Base-by-base conservation (phyloP, 35 echinoderm and acorn worm species). In the Apostichopus californicus region DNA sequence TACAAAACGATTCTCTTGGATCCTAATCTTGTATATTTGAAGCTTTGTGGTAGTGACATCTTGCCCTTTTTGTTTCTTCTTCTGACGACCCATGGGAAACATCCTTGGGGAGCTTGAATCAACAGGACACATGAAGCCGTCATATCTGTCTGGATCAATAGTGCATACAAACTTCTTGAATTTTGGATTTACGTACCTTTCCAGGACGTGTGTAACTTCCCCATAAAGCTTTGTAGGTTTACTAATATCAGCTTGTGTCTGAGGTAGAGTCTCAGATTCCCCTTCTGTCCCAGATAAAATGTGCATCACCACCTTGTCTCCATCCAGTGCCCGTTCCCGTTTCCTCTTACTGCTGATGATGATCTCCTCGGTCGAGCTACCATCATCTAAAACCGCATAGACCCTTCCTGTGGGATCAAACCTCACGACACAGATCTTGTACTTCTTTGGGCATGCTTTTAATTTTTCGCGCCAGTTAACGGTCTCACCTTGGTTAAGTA, bases 71-170 rank as follows among this genome's bases (percentile, higher is more conserved):
- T 87, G 80, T 7, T 84, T 24, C 18, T 73, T 77, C 63, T 93
- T 86, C 77, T 93, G 90, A 60, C 78, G 79, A 78, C 77, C 79
- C 70, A 80, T 68, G 3, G 87, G 79, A 63, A 92, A 92, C 86
- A 98, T 91, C 80, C 95, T 98, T 17, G 97, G 97, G 46, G 90
- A 96, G 8, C 77, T 94, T 24, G 90, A 82, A 68, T 96, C 95
- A 92, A 98, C 80, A 10, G 97, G 97, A 14, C 94, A 95, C 97
- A 98, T 98, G 17, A 98, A 21, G 73, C 90, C 73, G 59, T 93
- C 78, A 64, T 96, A 75, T 17, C 63, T 98, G 25, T 75, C 78
- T 28, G 86, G 93, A 96, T 98, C 97, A 46, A 98, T 77, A 8
- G 92, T 94, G 90, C 97, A 98, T 0, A 96, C 95, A 63, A 98